Conservation (phyloP, 1,140 invertebrate genomes). For the Globodera rostochiensis region DNA sequence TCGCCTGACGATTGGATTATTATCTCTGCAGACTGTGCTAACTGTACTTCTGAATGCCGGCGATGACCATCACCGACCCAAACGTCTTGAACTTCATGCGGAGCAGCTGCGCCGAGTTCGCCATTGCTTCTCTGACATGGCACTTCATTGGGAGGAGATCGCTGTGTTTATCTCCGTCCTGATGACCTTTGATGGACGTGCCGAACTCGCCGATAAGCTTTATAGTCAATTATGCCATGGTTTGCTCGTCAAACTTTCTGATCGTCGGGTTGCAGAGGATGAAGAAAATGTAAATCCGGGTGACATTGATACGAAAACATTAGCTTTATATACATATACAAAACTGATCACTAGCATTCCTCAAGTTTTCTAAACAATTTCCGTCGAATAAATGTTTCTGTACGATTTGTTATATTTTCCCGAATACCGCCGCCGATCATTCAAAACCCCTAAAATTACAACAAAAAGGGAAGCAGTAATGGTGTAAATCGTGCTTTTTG, state of each 20-base stretch:
- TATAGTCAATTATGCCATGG: background rate
- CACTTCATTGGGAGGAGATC: background rate
- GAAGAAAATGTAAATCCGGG: conserved; percentile 18
- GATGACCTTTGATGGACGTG: background rate
- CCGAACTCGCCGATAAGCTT: background rate
- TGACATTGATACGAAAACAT: background rate
- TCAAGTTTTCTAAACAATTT: background rate
- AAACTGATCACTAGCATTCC: background rate
- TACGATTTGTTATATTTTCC: too few species aligned
- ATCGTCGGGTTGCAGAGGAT: background rate
- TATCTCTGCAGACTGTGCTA: background rate
- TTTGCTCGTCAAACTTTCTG: conserved; percentile 2
- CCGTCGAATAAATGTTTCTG: too few species aligned
- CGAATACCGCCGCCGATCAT: too few species aligned
- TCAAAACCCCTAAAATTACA: too few species aligned
- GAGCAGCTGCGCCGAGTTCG: background rate
- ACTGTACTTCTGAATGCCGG: background rate
- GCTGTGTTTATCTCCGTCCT: conserved; percentile 10
- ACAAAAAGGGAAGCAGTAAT: too few species aligned
- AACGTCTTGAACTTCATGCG: background rate
- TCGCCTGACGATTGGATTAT: too few species aligned
- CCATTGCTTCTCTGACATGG: background rate
- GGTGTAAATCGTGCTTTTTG: too few species aligned
- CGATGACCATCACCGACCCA: background rate
- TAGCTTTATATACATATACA: background rate